Conservation (phyloP, 2,888 invertebrate species). For the Sminthurides aquaticus region DNA sequence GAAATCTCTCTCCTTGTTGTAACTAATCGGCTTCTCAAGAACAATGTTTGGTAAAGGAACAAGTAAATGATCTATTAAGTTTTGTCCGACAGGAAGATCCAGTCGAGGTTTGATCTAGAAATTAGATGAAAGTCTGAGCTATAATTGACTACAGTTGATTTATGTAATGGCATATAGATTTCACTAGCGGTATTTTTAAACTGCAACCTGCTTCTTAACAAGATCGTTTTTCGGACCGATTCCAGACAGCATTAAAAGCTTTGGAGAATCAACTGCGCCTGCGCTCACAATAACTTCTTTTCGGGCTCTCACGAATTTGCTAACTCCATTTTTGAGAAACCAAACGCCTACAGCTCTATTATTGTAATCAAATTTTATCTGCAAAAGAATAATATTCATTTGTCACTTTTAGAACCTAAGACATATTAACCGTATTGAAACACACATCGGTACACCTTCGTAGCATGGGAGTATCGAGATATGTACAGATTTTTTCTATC, state of each 20-base stretch:
- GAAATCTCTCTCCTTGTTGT: slow-evolving; percentile 33
- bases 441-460: slow-evolving; percentile 31
- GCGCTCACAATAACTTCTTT: slow-evolving; percentile 16
- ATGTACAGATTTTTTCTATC: slow-evolving; percentile 34
- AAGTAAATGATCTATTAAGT: slow-evolving; percentile 33
- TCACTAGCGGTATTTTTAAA: too few species aligned
- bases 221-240: too few species aligned
- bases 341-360: slow-evolving; percentile 18
- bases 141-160: too few species aligned
- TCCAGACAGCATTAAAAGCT: too few species aligned
- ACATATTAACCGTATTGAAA: too few species aligned
- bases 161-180: too few species aligned
- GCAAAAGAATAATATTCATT: too few species aligned
- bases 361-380: slow-evolving; percentile 15
- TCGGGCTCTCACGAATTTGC: slow-evolving; percentile 9
- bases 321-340: slow-evolving; percentile 16
- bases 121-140: too few species aligned
- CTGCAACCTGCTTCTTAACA: too few species aligned
- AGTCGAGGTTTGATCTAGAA: slow-evolving; percentile 29
- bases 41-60: slow-evolving; percentile 19
- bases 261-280: slow-evolving; percentile 12
- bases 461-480: slow-evolving; percentile 33
- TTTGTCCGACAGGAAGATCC: slow-evolving; percentile 37
- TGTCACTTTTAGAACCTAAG: too few species aligned
- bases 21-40: slow-evolving; percentile 26